Percentiles rank a stretch among this genome's conserved stretches.
Evolutionary conservation across 2,113 vertebrate species (phyloP).

Genomic region (Antennarius striatus): DNA sequence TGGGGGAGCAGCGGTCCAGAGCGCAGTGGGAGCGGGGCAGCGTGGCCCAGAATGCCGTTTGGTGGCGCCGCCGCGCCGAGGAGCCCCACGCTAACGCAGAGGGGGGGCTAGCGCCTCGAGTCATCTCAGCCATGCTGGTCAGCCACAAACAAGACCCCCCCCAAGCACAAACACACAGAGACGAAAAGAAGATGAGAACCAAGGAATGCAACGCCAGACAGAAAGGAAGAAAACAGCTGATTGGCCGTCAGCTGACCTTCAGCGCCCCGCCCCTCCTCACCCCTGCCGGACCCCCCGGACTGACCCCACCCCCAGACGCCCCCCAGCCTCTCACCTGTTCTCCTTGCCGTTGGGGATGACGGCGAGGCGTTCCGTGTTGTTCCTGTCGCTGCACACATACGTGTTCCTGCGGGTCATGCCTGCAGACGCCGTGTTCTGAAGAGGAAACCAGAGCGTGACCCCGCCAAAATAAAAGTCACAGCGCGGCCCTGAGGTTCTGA

Average conservation of each 20-base stretch:
- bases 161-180: constrained; percentile 78
- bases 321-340: constrained; percentile 84
- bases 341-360: constrained; percentile 98
- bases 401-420: constrained; percentile 97
- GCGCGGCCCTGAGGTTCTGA: not conserved
- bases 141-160: constrained; percentile 45
- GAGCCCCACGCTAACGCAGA: constrained; percentile 79
- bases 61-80: constrained; percentile 84
- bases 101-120: constrained; percentile 82
- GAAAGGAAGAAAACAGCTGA: constrained; percentile 49
- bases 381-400: constrained; percentile 94
- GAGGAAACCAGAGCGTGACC: too few relatives aligned
- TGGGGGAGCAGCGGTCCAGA: constrained; percentile 86
- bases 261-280: too few relatives aligned
- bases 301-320: too few relatives aligned
- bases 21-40: constrained; percentile 87
- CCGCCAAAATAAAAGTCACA: too few relatives aligned
- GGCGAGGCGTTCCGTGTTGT: constrained; percentile 89
- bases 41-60: constrained; percentile 84
- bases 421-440: constrained; percentile 88
- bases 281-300: too few relatives aligned
- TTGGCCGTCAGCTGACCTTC: constrained; percentile 23
- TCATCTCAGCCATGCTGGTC: constrained; percentile 86
- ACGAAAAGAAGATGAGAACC: too few relatives aligned
- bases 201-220: too few relatives aligned